Percentiles rank a stretch among this genome's conserved stretches.
Evolutionary conservation across 2,888 invertebrate genomes (phyloP).

Genomic region (Julus scanicus): DNA sequence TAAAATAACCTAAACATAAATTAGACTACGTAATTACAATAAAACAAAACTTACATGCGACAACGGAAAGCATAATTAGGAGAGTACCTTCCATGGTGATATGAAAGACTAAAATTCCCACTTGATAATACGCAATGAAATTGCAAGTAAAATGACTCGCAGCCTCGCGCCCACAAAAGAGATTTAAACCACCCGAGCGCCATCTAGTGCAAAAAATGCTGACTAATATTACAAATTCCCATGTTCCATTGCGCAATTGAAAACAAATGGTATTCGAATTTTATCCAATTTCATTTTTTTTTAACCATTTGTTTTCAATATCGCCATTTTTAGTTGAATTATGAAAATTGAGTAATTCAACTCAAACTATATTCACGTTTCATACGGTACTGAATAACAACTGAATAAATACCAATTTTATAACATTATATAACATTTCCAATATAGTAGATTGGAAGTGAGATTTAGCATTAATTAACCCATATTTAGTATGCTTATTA

Average conservation of each 20-base stretch:
- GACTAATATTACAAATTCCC: not conserved
- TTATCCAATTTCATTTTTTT: no score
- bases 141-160: constrained; percentile 8
- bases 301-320: no score
- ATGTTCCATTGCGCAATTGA: not conserved
- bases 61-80: not conserved
- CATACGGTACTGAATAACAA: no score
- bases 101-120: not conserved
- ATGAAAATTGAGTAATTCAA: no score
- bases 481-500: no score
- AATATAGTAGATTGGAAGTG: no score
- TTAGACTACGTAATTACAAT: not conserved
- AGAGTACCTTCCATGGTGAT: not conserved
- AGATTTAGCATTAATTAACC: no score
- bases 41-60: not conserved
- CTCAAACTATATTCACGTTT: no score
- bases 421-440: no score
- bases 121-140: not conserved
- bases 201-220: not conserved
- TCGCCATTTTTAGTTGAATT: not conserved
- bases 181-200: not conserved
- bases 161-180: not conserved
- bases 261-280: not conserved
- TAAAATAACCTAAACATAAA: not conserved
- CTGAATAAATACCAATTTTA: no score